These are phyloP conservation scores for Theocolax elegans DNA, from an alignment of 1,140 invertebrate species.

Conservation along the genomic window DNA sequence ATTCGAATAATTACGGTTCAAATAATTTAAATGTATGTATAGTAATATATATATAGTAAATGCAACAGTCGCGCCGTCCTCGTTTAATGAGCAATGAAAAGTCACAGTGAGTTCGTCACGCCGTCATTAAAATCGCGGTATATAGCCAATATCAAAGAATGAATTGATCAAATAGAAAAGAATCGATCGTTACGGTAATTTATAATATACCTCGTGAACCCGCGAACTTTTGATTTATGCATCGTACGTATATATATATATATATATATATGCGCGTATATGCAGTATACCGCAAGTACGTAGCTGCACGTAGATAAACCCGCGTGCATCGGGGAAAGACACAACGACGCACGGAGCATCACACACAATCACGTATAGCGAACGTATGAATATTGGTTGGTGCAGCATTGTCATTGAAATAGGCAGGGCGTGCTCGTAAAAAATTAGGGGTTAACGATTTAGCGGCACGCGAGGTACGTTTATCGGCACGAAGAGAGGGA, in stretches of 20 bases:
- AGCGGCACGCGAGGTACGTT: not conserved
- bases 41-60: no score
- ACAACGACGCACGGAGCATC: no score
- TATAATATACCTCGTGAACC: not conserved
- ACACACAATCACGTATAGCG: no score
- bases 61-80: not conserved
- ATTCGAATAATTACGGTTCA: no score
- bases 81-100: slow-evolving; percentile 27
- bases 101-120: not conserved
- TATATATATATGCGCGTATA: no score
- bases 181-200: slow-evolving; percentile 27
- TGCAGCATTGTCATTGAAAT: not conserved
- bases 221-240: not conserved
- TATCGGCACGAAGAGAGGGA: no score
- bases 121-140: not conserved
- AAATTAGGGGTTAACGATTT: slow-evolving; percentile 8
- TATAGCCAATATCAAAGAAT: not conserved
- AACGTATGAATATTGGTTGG: not conserved
- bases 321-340: not conserved
- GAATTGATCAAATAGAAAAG: slow-evolving; percentile 25
- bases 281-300: no score
- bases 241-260: no score
- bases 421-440: no score
- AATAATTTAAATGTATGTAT: no score
- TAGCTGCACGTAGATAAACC: not conserved